A percentile compares a stretch with the other conserved stretches of the same genome.
phyloP scores from a whole-genome alignment of 1,140 invertebrate genomes.

The Nasonia vitripennis region DNA sequence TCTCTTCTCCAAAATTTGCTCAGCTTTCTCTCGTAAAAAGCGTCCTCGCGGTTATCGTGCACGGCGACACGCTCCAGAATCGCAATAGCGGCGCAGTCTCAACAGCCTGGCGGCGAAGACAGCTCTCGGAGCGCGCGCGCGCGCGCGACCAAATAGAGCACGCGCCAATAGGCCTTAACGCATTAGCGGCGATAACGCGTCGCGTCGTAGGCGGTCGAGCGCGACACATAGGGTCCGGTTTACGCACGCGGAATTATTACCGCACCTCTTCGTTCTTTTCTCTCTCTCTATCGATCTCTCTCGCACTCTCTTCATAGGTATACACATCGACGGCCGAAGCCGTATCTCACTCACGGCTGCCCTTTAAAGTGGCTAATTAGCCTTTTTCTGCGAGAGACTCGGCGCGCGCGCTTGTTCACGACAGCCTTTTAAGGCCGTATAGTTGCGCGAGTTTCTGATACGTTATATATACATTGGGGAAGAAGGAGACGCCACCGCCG shows the following conservation, averaged over 20 bases:
- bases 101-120: neutral
- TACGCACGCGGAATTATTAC: conserved; percentile 31
- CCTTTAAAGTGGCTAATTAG: conserved; percentile 45
- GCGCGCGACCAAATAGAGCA: conserved; percentile 11
- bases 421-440: conserved; percentile 28
- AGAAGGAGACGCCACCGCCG: neutral
- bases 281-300: neutral
- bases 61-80: too few species aligned
- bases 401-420: conserved; percentile 1
- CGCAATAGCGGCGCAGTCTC: too few species aligned
- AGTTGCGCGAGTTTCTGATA: neutral
- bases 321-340: neutral
- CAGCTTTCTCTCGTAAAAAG: neutral
- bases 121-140: neutral
- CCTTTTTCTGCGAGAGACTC: conserved; percentile 27
- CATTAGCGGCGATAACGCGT: conserved; percentile 55
- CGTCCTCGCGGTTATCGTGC: too few species aligned
- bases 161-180: neutral
- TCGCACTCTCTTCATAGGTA: neutral
- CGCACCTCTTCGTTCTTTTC: neutral
- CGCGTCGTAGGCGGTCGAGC: conserved; percentile 63
- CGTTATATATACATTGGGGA: neutral
- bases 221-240: conserved; percentile 34
- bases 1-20: too few species aligned
- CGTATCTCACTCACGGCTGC: conserved; percentile 21